Evolutionary conservation across 1,140 invertebrate genomes (phyloP).

Genomic region (Drosophila kurseongensis): DNA sequence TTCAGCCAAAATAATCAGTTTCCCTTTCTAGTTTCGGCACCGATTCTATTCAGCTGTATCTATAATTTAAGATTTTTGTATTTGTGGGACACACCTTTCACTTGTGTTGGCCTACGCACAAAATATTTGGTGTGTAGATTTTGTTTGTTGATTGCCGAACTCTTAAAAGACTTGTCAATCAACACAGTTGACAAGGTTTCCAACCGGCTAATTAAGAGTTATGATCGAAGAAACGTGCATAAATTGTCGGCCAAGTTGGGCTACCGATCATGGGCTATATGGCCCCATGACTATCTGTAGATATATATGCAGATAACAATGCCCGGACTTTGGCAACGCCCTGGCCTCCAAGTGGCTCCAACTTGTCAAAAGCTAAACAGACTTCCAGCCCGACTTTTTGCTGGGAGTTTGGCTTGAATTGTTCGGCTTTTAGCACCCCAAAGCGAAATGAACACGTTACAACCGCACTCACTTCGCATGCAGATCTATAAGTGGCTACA

Average conservation of each 20-base stretch:
- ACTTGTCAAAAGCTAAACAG: constrained; percentile 71
- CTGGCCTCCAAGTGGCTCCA: constrained; percentile 55
- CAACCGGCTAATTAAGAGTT: constrained; percentile 75
- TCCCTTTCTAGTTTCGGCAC: constrained; percentile 40
- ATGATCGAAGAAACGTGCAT: constrained; percentile 76
- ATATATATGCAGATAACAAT: constrained; percentile 42
- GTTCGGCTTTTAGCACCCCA: constrained; percentile 71
- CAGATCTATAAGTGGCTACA: constrained; percentile 22
- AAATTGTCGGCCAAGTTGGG: constrained; percentile 55
- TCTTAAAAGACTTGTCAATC: constrained; percentile 79
- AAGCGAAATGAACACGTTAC: constrained; percentile 75
- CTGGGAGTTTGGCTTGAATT: constrained; percentile 32
- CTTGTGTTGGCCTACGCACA: constrained; percentile 66
- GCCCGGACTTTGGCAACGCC: constrained; percentile 42
- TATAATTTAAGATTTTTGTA: constrained; percentile 1
- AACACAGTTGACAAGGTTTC: constrained; percentile 79
- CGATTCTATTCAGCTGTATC: constrained; percentile 10
- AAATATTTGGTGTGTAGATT: constrained; percentile 48
- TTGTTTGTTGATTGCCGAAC: constrained; percentile 70
- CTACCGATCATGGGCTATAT: constrained; percentile 9
- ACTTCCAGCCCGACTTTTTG: constrained; percentile 36
- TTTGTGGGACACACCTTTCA: constrained; percentile 65
- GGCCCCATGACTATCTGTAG: constrained; percentile 3
- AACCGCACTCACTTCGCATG: constrained; percentile 35
- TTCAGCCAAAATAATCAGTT: constrained; percentile 14